Evolutionary conservation across 2,888 invertebrate genomes (phyloP).

Genomic region (Ecdyonurus torrentis): DNA sequence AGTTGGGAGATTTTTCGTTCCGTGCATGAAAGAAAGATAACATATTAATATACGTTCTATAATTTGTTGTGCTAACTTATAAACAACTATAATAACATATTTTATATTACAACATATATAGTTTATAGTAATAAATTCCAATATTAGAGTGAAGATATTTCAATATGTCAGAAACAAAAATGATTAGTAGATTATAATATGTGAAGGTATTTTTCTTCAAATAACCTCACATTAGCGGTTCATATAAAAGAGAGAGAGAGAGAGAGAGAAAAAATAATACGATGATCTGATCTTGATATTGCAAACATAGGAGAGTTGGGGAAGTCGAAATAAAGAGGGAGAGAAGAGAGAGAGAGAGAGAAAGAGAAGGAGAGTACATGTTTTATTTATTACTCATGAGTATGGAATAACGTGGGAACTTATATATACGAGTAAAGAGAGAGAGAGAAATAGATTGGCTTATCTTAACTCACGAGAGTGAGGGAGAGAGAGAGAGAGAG

Average conservation of each 20-base stretch:
- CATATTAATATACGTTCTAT: no score
- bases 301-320: neutral
- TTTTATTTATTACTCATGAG: neutral
- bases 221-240: neutral
- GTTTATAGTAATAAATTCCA: no score
- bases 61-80: no score
- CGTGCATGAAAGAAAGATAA: no score
- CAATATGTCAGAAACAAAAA: neutral
- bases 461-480: neutral
- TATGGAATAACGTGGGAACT: neutral
- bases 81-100: no score
- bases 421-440: no score
- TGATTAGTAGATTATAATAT: neutral
- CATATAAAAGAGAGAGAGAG: neutral
- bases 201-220: neutral
- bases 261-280: no score
- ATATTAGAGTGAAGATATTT: neutral
- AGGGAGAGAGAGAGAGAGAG: neutral
- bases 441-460: neutral
- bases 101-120: no score
- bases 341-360: neutral
- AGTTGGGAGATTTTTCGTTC: no score
- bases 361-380: neutral
- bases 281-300: neutral
- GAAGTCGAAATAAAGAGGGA: neutral